phyloP scores from a whole-genome alignment of 2,797 vertebrate genomes.

The Lateolabrax maculatus region DNA sequence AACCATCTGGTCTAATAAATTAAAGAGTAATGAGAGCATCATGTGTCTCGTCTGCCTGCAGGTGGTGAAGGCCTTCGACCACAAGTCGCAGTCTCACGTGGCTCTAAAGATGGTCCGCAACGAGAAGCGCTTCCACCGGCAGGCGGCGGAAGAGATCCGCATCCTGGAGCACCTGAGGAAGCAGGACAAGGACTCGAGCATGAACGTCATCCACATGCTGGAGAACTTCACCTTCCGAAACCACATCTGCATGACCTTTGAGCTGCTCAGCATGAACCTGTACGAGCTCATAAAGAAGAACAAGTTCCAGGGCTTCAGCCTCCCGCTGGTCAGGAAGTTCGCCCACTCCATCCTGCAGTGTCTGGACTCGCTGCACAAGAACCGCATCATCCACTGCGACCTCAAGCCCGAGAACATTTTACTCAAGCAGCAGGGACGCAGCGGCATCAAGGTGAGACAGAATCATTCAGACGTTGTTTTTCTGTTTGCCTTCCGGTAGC shows the following conservation, averaged over 20 bases:
- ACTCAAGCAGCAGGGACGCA: conserved; percentile 98
- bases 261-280: conserved; percentile 99
- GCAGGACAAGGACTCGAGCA: conserved; percentile 96
- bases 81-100: conserved; percentile 94
- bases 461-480: not conserved
- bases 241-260: conserved; percentile 99
- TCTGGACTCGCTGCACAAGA: conserved; percentile 97
- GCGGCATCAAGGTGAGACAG: conserved; percentile 91
- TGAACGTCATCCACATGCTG: conserved; percentile 99
- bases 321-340: conserved; percentile 98
- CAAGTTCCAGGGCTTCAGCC: conserved; percentile 99
- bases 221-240: conserved; percentile 99
- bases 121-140: conserved; percentile 98
- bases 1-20: not conserved
- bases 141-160: conserved; percentile 98
- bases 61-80: conserved; percentile 97
- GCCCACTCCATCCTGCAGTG: conserved; percentile 99
- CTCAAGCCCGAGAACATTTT: conserved; percentile 99
- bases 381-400: conserved; percentile 99
- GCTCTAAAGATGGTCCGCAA: conserved; percentile 99
- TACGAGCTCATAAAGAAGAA: conserved; percentile 99
- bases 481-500: no score
- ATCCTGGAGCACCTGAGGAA: conserved; percentile 98
- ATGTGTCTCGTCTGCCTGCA: conserved; percentile 24
- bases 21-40: not conserved